Evolutionary conservation across 2,113 vertebrate species (phyloP), one percentile per base, ranked within the genome.

Genomic region (Steatornis caripensis): DNA sequence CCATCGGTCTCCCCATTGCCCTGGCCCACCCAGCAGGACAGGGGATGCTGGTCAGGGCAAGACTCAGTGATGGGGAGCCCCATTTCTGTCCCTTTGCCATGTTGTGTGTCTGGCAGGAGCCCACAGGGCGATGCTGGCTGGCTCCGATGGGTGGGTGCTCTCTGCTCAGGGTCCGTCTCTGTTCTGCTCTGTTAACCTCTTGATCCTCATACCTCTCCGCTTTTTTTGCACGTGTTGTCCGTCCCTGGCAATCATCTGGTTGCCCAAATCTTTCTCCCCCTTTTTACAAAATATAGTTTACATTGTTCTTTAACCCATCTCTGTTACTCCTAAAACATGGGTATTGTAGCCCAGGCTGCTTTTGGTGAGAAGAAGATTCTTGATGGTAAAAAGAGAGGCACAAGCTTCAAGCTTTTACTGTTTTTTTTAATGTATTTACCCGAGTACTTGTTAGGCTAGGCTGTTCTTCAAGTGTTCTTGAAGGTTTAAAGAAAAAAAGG

Each of bases 101-200:
- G 19, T 26, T 70, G 23, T 30, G 55, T 70, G 37, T 30, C 45
- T 55, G 49, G 32, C 37, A 29, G 85, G 78, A 26, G 39, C 30
- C 4, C 6, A 11, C 15, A 1, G 3, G 24, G 17, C 1, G 2
- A 17, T 57, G 30, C 18, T n/a, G 0, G 0, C 24, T 11, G 17
- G n/a, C 39, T 60, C 30, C 14, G 3, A 20, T 34, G 23, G 48
- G 22, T 69, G 69, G 41, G 48, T 75, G 36, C 18, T 76, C 18
- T 76, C 34, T 57, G 37, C 55, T 77, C 15, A 46, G 48, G 10
- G 23, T 72, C 41, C 22, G 26, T 62, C 13, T 39, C 34, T 53
- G n/a, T 53, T 82, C 55, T 60, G n/a, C 24, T 60, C 45, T 58
- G 6, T 51, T 84, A 65, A 37, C 41, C 18, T 84, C 37, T 87